Base-by-base conservation (phyloP, 1,140 invertebrate genomes). In the Tetramorium alpestre region DNA sequence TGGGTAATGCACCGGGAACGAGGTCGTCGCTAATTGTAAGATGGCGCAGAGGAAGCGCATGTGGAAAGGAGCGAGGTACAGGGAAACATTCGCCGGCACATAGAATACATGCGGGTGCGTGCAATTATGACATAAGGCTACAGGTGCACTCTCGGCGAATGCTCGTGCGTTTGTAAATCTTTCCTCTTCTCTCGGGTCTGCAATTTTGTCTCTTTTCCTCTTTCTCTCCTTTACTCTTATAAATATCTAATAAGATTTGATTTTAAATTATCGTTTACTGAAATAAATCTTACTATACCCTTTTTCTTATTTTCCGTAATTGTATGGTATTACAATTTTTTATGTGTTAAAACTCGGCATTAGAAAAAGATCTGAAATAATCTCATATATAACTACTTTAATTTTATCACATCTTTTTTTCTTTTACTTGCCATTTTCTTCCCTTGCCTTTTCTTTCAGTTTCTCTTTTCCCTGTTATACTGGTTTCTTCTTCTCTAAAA, bases 51-150 rank as follows among this genome's bases (percentile, higher is more conserved):
- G 78, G 51, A 87, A 64, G 80, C 44, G 80, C 25, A 18, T 33
- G 47, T 33, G 47, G 41, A 65, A 58, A 60, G 41, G 56, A 41
- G 22, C 18, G 41, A 65, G 44, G 10, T 18, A 22, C 41, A 25
- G n/a, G 73, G 60, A 16, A 64, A 33, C 47, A 22, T 28, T 78
- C 22, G 47, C 28, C 60, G 49, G 38, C 56, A 49, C 54, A 44
- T 44, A 33, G 11, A 44, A 73, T 28, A 58, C 25, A 76, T 33
- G 73, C 69, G 49, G 65, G 62, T 84, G 84, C 86, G 64, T 64
- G 73, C 87, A 92, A 93, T 93, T 92, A 91, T 91, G 86, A 88
- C 73, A 62, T 67, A 82, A 76, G 60, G 60, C 73, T 67, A 85
- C 87, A 86, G 88, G 87, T 87, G 58, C 60, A 82, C 47, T 22